Conservation (phyloP, 2,113 vertebrate species). For the Paratilapia polleni region DNA sequence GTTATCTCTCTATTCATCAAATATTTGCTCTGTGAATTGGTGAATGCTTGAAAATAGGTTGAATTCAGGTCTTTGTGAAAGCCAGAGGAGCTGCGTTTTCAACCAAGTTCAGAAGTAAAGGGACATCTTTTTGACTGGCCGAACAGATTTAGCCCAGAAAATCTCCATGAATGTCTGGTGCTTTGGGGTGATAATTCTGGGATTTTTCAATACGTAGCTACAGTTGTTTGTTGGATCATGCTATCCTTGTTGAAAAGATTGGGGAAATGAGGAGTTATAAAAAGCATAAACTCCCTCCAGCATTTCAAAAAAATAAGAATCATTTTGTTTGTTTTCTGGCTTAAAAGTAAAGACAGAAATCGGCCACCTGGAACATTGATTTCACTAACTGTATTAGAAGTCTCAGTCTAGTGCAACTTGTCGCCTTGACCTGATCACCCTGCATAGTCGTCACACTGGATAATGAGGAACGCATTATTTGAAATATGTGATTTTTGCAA, state of each 20-base stretch:
- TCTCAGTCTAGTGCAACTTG: background rate
- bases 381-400: background rate
- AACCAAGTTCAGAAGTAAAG: background rate
- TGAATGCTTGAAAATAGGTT: background rate
- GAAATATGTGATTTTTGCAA: background rate
- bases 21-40: background rate
- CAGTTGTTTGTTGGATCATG: background rate
- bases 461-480: background rate
- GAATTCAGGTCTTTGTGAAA: background rate
- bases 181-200: background rate
- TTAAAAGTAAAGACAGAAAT: conserved; percentile 3
- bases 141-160: background rate
- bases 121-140: background rate
- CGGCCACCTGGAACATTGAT: background rate
- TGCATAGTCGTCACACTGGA: background rate
- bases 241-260: background rate
- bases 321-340: background rate
- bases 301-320: background rate
- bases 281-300: background rate
- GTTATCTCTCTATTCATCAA: background rate
- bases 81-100: background rate
- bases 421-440: background rate
- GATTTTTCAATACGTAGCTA: background rate
- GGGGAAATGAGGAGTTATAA: background rate
- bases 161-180: background rate